Evolutionary conservation across 2,888 invertebrate species (phyloP), one percentile per base, ranked within the genome.

Genomic region (Brachyopa scutellaris): DNA sequence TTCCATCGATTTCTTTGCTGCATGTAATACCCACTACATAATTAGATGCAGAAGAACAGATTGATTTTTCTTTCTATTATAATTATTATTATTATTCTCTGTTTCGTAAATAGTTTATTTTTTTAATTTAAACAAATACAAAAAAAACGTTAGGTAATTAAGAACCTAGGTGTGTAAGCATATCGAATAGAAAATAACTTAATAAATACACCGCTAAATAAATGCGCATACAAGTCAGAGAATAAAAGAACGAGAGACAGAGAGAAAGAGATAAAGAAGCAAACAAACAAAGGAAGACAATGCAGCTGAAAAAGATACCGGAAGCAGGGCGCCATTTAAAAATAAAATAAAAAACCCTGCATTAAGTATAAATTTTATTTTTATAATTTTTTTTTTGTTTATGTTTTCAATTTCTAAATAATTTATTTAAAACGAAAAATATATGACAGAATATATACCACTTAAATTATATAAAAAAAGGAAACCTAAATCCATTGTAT

Each of bases 1-100:
- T 89, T 89, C 88, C 88, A 89, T 86, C 88, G 89, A 84, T 89
- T 89, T 86, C 87, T 89, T 62, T 89, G 89, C 86, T 89, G 89
- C 86, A 89, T 89, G 89, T 89, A 89, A 86, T 88, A 86, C 84
- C 80, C 45, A 62, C 70, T 62, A 62, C 15, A 77, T 40, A 47
- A 38, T 70, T 70, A 77, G 62, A 72, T 70, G 77, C 61, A 77
- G 42, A 36, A 8, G 9, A 5, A 26, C 26, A 26, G 3, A 5
- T 62, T 19, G 11, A 21, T 53, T 51, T 36, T 78, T 23, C 17
- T 59, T 49, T 40, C 36, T 31, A 59, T 29, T 29, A 15, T 29
- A 49, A 38, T 57, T 62, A 15, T 38, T 33, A 31, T 40, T 38
- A 47, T 57, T 47, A 45, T 64, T 73, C 36, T 78, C 59, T 73